phyloP scores from a whole-genome alignment of 2,797 vertebrate species.

The Pangasius macronema region DNA sequence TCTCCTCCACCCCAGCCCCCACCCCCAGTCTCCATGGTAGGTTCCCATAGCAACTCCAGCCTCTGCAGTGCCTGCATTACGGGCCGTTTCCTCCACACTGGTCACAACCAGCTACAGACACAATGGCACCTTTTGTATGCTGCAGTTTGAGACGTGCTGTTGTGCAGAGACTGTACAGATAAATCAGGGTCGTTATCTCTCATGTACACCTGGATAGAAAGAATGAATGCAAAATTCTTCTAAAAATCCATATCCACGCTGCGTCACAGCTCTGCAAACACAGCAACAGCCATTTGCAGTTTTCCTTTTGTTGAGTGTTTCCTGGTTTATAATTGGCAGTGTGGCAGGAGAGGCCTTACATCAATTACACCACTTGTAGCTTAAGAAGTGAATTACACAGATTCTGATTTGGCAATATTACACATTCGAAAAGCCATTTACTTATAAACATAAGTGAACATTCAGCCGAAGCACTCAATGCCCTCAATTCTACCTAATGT shows the following conservation, averaged over 20 bases:
- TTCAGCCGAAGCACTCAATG: conserved; percentile 15
- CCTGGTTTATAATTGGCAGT: conserved; percentile 39
- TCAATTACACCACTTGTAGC: conserved; percentile 18
- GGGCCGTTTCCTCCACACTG: conserved; percentile 38
- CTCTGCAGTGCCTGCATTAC: conserved; percentile 60
- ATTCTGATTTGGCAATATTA: conserved; percentile 21
- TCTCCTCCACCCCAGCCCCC: conserved; percentile 54
- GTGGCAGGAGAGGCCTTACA: conserved; percentile 15
- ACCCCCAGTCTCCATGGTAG: conserved; percentile 61
- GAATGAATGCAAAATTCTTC: conserved; percentile 38
- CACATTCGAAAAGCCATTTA: conserved; percentile 19
- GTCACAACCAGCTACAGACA: conserved; percentile 51
- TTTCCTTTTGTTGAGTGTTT: conserved; percentile 38
- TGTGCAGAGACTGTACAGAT: conserved; percentile 53
- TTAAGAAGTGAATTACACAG: conserved; percentile 34
- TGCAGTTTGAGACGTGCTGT: conserved; percentile 47
- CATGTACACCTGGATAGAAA: conserved; percentile 55
- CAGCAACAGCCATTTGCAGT: conserved; percentile 41
- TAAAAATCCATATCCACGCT: conserved; percentile 40
- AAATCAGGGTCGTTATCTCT: conserved; percentile 58
- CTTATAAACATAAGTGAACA: conserved; percentile 4
- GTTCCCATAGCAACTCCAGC: conserved; percentile 68
- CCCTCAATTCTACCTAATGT: conserved; percentile 19
- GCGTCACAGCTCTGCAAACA: conserved; percentile 36
- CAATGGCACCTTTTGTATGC: conserved; percentile 56